phyloP scores from a whole-genome alignment of 2,888 invertebrate species.

The Volucella inanis region DNA sequence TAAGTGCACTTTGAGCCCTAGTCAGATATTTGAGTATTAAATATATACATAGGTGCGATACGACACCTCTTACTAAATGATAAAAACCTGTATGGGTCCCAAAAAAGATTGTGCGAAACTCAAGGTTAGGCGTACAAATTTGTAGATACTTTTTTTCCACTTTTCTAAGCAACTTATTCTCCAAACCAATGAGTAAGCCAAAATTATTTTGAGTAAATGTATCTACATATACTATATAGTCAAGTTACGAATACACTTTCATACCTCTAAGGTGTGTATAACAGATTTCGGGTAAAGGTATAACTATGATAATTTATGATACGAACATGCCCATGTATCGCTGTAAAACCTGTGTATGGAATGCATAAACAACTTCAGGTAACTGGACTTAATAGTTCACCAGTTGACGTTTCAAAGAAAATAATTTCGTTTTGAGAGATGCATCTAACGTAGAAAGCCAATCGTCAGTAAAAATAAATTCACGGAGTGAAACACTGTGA shows the following conservation, averaged over 20 bases:
- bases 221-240: conserved; percentile 10
- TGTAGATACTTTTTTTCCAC: not conserved
- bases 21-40: no score
- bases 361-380: conserved; percentile 42
- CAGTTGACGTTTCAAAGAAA: conserved; percentile 61
- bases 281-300: conserved; percentile 53
- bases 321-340: conserved; percentile 63
- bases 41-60: no score
- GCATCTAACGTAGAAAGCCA: conserved; percentile 31
- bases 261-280: conserved; percentile 13
- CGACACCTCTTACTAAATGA: no score
- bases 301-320: conserved; percentile 65
- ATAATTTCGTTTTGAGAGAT: conserved; percentile 47
- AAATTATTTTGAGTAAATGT: conserved; percentile 30
- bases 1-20: no score
- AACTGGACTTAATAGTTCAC: conserved; percentile 50
- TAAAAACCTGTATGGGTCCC: no score
- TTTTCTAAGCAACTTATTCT: no score
- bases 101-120: conserved; percentile 30
- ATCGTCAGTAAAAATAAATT: not conserved
- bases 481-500: not conserved
- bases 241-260: not conserved
- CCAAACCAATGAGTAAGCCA: not conserved
- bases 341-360: conserved; percentile 62
- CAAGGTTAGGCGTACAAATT: conserved; percentile 56